Evolutionary conservation across 2,888 invertebrate species (phyloP).

Genomic region (Agonopterix subpropinquella): DNA sequence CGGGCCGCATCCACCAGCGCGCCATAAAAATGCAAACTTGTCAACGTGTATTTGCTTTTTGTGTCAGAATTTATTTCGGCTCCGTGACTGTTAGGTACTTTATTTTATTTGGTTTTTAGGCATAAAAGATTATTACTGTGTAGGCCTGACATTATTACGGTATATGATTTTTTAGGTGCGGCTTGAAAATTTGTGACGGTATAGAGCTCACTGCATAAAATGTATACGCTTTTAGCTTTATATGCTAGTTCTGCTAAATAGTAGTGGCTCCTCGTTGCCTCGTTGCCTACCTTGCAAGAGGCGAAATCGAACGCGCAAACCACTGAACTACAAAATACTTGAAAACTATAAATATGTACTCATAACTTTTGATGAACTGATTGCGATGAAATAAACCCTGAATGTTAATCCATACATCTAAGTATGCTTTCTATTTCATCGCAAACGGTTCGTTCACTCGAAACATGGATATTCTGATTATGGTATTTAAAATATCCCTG

Average conservation of each 20-base stretch:
- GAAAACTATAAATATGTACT: neutral
- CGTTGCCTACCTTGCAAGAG: too few relatives aligned
- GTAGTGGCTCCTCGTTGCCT: too few relatives aligned
- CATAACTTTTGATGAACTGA: neutral
- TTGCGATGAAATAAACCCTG: neutral
- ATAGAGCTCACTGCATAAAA: neutral
- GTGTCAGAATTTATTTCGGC: slow-evolving; percentile 23
- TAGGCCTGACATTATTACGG: neutral
- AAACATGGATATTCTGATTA: too few relatives aligned
- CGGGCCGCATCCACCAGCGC: slow-evolving; percentile 29
- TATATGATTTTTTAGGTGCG: neutral
- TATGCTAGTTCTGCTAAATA: too few relatives aligned
- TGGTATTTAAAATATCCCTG: too few relatives aligned
- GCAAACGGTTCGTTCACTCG: too few relatives aligned
- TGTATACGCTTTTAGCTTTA: neutral
- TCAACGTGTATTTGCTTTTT: slow-evolving; percentile 36
- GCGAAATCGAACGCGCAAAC: too few relatives aligned
- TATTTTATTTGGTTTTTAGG: neutral
- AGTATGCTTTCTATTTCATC: too few relatives aligned
- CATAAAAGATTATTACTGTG: neutral
- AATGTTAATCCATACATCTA: too few relatives aligned
- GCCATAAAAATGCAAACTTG: slow-evolving; percentile 58
- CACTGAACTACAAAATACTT: too few relatives aligned
- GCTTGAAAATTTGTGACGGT: neutral
- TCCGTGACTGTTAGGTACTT: slow-evolving; percentile 10